Percentiles rank a stretch among this genome's conserved stretches.
These are phyloP conservation scores for Drosophila azteca DNA, from an alignment of 1,140 invertebrate species.

Conservation along the genomic window DNA sequence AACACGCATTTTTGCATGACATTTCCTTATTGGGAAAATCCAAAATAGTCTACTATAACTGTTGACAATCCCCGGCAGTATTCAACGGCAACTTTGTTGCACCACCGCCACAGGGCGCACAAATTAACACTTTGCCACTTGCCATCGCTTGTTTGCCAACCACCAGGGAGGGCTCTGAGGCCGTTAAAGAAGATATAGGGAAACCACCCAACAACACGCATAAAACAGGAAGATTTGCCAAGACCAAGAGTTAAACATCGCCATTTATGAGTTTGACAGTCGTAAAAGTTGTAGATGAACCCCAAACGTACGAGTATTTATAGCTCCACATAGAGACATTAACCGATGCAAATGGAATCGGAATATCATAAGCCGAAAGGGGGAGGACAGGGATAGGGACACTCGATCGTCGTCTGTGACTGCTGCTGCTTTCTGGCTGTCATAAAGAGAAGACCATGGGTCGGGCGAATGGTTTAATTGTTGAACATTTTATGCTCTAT, in stretches of 20 bases:
- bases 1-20: not conserved
- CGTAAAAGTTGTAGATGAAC: slow-evolving; percentile 65
- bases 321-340: slow-evolving; percentile 71
- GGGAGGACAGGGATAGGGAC: not conserved
- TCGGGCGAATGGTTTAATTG: slow-evolving; percentile 68
- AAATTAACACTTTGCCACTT: slow-evolving; percentile 79
- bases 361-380: not conserved
- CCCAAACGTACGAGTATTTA: slow-evolving; percentile 52
- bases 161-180: slow-evolving; percentile 12
- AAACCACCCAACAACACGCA: slow-evolving; percentile 65
- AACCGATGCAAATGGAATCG: slow-evolving; percentile 24
- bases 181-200: slow-evolving; percentile 15
- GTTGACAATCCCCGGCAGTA: not conserved
- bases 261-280: slow-evolving; percentile 71
- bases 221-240: slow-evolving; percentile 71
- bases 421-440: slow-evolving; percentile 36
- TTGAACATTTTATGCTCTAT: slow-evolving; percentile 78
- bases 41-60: slow-evolving; percentile 8
- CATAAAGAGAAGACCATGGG: slow-evolving; percentile 50
- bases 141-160: slow-evolving; percentile 38
- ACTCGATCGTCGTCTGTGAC: slow-evolving; percentile 11
- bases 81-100: slow-evolving; percentile 63
- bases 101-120: slow-evolving; percentile 10
- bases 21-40: not conserved
- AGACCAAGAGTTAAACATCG: slow-evolving; percentile 53